These are phyloP conservation scores for Balaenoptera acutorostrata DNA, from an alignment of 2,113 vertebrate species.

Conservation along the genomic window DNA sequence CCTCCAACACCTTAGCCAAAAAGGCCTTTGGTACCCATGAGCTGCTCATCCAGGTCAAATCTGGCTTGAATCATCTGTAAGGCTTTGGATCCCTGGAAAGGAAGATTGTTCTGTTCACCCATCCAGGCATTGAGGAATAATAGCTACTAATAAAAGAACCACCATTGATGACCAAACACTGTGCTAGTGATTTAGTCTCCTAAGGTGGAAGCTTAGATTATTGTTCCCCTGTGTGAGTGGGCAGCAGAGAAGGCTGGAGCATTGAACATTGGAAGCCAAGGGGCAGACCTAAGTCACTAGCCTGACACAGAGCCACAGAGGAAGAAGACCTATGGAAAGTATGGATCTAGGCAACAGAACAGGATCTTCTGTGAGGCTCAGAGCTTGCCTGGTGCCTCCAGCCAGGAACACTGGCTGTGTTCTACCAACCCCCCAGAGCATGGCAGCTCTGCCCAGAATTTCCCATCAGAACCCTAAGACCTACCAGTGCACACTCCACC, in stretches of 20 bases:
- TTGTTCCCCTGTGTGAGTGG: neutral
- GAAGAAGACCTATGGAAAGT: neutral
- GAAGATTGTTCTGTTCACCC: neutral
- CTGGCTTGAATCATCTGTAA: neutral
- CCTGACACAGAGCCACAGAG: neutral
- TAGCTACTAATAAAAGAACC: neutral
- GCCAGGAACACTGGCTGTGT: neutral
- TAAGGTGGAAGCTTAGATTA: neutral
- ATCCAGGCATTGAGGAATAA: neutral
- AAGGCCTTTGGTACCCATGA: neutral
- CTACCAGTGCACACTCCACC: neutral
- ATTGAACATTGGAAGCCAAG: neutral
- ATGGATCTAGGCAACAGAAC: neutral
- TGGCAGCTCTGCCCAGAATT: neutral
- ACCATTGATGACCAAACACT: neutral
- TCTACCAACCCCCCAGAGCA: neutral
- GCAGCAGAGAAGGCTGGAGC: neutral
- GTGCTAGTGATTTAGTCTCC: neutral
- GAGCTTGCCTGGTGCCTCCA: neutral
- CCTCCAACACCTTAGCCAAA: neutral
- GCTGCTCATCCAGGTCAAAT: neutral
- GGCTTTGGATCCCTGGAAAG: neutral
- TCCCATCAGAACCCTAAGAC: neutral
- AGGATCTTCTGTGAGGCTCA: neutral
- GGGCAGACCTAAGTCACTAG: neutral